Conservation (phyloP, 2,888 invertebrate genomes). For the Chrysotoxum bicinctum region DNA sequence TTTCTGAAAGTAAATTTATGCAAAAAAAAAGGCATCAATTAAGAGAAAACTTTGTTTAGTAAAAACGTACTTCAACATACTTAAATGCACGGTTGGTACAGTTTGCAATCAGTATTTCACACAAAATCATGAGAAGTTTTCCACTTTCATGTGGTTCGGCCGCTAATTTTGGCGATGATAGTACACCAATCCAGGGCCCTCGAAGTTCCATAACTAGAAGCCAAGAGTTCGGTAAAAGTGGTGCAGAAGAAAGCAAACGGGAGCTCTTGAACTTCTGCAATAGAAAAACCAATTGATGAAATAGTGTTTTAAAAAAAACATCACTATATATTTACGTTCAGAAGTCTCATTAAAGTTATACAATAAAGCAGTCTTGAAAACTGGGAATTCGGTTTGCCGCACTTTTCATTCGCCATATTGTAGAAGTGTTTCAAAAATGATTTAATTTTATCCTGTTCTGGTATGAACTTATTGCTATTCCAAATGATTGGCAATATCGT, state of each 20-base stretch:
- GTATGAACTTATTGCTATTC: conserved; percentile 71
- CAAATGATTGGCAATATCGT: conserved; percentile 75
- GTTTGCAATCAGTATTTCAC: conserved; percentile 75
- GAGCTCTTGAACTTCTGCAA: conserved; percentile 76
- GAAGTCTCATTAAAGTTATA: conserved; percentile 76
- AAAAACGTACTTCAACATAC: conserved; percentile 69
- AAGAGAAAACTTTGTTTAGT: not conserved
- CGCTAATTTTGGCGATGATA: conserved; percentile 73
- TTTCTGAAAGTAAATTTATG: conserved; percentile 67
- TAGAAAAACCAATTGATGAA: not conserved
- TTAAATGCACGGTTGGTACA: conserved; percentile 74
- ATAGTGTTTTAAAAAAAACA: not conserved
- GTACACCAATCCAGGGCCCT: conserved; percentile 75
- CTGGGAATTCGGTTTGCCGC: conserved; percentile 69
- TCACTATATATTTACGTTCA: conserved; percentile 75
- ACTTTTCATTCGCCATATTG: conserved; percentile 71
- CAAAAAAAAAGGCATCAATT: not conserved
- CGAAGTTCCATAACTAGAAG: conserved; percentile 75
- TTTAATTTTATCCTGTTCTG: conserved; percentile 73
- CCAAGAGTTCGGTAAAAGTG: conserved; percentile 73
- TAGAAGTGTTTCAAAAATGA: conserved; percentile 76
- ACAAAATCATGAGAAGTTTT: conserved; percentile 75
- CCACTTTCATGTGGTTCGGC: conserved; percentile 71
- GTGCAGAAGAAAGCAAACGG: conserved; percentile 58
- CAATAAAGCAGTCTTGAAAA: conserved; percentile 75